These are phyloP conservation scores for Drosophila gaucha DNA, from an alignment of 2,888 invertebrate species.

Conservation along the genomic window DNA sequence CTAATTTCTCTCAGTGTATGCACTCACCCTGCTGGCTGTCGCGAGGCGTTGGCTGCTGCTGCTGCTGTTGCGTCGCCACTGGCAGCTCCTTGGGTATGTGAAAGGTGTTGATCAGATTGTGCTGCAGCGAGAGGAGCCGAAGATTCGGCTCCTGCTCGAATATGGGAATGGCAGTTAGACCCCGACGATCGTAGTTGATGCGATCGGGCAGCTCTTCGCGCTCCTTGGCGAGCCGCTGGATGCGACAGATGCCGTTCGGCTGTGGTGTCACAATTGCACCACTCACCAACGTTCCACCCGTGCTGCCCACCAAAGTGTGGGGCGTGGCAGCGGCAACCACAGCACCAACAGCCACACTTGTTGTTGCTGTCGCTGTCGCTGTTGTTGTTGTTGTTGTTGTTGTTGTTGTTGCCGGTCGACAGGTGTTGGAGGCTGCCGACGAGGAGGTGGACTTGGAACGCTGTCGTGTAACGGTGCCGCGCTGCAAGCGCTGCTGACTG, in stretches of 20 bases:
- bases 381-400: constrained; percentile 43
- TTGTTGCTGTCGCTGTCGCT: not conserved
- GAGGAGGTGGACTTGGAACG: constrained; percentile 82
- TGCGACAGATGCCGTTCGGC: constrained; percentile 86
- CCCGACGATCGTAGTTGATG: constrained; percentile 93
- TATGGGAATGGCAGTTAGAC: constrained; percentile 91
- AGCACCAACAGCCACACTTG: constrained; percentile 12
- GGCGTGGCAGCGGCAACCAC: constrained; percentile 48
- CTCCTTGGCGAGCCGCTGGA: constrained; percentile 90
- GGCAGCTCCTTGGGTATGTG: constrained; percentile 83
- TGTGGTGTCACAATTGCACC: constrained; percentile 78
- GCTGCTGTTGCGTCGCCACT: constrained; percentile 24
- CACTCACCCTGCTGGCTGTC: constrained; percentile 40
- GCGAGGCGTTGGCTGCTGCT: constrained; percentile 36
- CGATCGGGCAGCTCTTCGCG: constrained; percentile 94
- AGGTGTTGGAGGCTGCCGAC: constrained; percentile 73
- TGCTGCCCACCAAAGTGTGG: constrained; percentile 50
- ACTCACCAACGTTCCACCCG: constrained; percentile 66
- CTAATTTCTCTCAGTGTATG: no score
- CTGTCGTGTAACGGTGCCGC: constrained; percentile 68
- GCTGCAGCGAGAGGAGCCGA: constrained; percentile 94
- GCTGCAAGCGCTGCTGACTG: constrained; percentile 60
- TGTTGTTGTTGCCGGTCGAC: constrained; percentile 62
- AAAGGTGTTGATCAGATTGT: constrained; percentile 91
- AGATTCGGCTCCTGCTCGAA: constrained; percentile 93